These are phyloP conservation scores for Pogonocherus hispidulus DNA, from an alignment of 2,888 invertebrate species.

Conservation along the genomic window DNA sequence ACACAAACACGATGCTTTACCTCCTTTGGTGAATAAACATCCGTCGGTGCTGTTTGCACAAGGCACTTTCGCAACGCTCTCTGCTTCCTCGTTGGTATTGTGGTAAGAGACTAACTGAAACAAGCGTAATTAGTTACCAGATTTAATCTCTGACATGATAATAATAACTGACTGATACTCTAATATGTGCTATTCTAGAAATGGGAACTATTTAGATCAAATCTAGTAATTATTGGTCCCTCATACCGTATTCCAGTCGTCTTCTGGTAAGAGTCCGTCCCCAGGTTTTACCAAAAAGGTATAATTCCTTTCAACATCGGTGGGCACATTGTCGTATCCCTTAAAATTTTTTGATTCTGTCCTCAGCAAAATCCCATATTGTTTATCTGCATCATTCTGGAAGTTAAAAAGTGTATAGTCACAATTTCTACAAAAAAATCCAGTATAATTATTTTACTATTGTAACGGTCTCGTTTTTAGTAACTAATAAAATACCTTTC, in stretches of 20 bases:
- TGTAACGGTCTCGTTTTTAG: too few relatives aligned
- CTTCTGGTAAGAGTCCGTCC: conserved; percentile 69
- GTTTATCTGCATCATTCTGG: conserved; percentile 64
- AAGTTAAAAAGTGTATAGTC: too few relatives aligned
- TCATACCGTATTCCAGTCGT: conserved; percentile 71
- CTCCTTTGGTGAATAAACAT: conserved; percentile 38
- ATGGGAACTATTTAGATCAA: too few relatives aligned
- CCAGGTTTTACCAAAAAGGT: conserved; percentile 71
- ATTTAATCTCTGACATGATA: too few relatives aligned
- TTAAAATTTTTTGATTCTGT: conserved; percentile 65
- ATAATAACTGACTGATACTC: too few relatives aligned
- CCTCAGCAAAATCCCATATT: conserved; percentile 69
- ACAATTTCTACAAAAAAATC: too few relatives aligned
- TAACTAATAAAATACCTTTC: too few relatives aligned
- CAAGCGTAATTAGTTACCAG: conserved; percentile 12
- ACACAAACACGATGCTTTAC: neutral
- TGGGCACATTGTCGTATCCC: conserved; percentile 50
- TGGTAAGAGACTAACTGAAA: conserved; percentile 45
- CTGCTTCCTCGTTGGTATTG: conserved; percentile 40
- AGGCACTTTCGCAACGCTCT: conserved; percentile 34
- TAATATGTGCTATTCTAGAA: too few relatives aligned
- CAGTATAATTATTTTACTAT: too few relatives aligned
- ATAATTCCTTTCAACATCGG: conserved; percentile 69
- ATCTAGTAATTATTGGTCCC: neutral
- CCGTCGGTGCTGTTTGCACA: conserved; percentile 34